Evolutionary conservation across 2,797 vertebrate genomes (phyloP).

Genomic region (Scomberomorus guttatus): DNA sequence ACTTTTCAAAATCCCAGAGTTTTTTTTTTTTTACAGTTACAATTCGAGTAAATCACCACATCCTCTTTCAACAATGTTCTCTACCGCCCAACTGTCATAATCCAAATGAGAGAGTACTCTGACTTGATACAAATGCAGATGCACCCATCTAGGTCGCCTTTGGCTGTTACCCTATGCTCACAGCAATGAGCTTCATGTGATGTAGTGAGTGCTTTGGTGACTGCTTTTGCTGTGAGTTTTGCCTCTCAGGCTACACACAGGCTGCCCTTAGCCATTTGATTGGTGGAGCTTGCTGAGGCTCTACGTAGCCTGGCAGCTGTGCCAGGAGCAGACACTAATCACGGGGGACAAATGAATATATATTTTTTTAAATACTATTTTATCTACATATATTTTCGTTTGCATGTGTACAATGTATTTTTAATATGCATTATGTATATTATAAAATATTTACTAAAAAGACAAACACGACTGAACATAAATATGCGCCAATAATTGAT

Average conservation of each 20-base stretch:
- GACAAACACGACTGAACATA: background rate
- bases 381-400: background rate
- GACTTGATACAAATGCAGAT: conserved; percentile 38
- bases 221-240: conserved; percentile 25
- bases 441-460: background rate
- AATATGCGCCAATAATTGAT: background rate
- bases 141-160: conserved; percentile 39
- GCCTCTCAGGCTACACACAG: conserved; percentile 40
- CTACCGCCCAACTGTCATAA: conserved; percentile 24
- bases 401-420: background rate
- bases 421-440: background rate
- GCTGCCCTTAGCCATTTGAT: conserved; percentile 36
- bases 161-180: conserved; percentile 35
- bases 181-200: conserved; percentile 43
- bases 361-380: background rate
- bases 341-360: conserved; percentile 2
- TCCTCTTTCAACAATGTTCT: conserved; percentile 9
- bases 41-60: conserved; percentile 11
- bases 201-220: conserved; percentile 29
- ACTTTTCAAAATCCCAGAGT: background rate
- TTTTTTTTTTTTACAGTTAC: background rate
- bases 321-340: conserved; percentile 18
- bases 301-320: conserved; percentile 21
- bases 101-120: conserved; percentile 30
- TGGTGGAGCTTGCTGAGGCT: conserved; percentile 31